phyloP scores from a whole-genome alignment of 1,140 invertebrate genomes.

The Samia ricini region DNA sequence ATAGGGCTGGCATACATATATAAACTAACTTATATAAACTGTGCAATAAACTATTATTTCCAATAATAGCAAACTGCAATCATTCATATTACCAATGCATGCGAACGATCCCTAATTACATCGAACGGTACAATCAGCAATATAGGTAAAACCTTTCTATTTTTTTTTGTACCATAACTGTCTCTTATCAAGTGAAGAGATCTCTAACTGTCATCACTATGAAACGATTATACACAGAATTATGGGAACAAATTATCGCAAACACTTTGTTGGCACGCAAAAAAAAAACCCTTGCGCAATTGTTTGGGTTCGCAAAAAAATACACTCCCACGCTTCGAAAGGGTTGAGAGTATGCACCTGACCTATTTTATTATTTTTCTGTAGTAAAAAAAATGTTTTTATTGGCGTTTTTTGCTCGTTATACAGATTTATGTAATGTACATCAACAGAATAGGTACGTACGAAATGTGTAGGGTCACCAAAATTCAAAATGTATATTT shows the following conservation, averaged over 20 bases:
- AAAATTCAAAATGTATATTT: slow-evolving; percentile 7
- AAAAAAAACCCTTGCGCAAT: slow-evolving; percentile 64
- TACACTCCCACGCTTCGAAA: slow-evolving; percentile 72
- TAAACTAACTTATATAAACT: too few relatives aligned
- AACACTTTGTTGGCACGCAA: slow-evolving; percentile 63
- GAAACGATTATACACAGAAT: slow-evolving; percentile 46
- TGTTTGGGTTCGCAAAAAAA: slow-evolving; percentile 48
- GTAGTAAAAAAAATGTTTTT: slow-evolving; percentile 60
- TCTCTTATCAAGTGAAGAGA: slow-evolving; percentile 40
- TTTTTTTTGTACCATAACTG: slow-evolving; percentile 40
- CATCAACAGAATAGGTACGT: slow-evolving; percentile 39
- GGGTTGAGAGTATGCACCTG: slow-evolving; percentile 73
- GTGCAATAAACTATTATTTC: background rate
- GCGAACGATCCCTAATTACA: slow-evolving; percentile 1
- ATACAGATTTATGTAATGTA: slow-evolving; percentile 44
- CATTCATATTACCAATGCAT: background rate
- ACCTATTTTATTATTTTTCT: slow-evolving; percentile 62
- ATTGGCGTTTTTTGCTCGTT: slow-evolving; percentile 59
- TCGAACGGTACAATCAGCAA: slow-evolving; percentile 16
- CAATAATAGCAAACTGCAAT: background rate
- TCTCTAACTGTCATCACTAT: slow-evolving; percentile 71
- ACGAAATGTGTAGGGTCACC: slow-evolving; percentile 42
- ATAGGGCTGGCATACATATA: too few relatives aligned
- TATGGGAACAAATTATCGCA: slow-evolving; percentile 77
- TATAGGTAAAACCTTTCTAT: background rate